Conservation (phyloP, 2,888 invertebrate genomes). For the Epistrophe grossulariae region DNA sequence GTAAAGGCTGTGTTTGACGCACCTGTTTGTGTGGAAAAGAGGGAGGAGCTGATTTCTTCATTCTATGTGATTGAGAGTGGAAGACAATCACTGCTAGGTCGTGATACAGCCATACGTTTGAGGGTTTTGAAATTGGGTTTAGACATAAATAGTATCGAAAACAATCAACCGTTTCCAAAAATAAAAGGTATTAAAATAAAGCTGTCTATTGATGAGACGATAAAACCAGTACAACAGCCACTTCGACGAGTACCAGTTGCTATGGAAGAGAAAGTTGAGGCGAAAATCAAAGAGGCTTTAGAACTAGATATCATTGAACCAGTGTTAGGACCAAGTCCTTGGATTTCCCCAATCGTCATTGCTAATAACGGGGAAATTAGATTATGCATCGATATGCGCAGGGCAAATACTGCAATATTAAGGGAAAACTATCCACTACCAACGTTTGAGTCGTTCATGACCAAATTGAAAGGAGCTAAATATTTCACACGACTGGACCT, state of each 20-base stretch:
- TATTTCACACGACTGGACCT: slow-evolving; percentile 78
- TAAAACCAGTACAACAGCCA: slow-evolving; percentile 78
- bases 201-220: neutral
- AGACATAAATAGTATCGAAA: neutral
- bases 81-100: neutral
- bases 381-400: slow-evolving; percentile 80
- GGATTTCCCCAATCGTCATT: slow-evolving; percentile 79
- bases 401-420: slow-evolving; percentile 79
- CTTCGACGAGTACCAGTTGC: slow-evolving; percentile 79
- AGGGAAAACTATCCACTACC: slow-evolving; percentile 65
- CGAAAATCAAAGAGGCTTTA: too few relatives aligned
- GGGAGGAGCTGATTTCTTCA: neutral
- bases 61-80: too few relatives aligned
- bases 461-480: slow-evolving; percentile 70
- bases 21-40: neutral
- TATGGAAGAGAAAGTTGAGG: slow-evolving; percentile 61
- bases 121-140: slow-evolving; percentile 11
- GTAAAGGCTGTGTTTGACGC: slow-evolving; percentile 5
- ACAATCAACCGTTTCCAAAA: neutral
- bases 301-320: slow-evolving; percentile 22
- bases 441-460: slow-evolving; percentile 69
- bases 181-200: slow-evolving; percentile 8
- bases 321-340: slow-evolving; percentile 64
- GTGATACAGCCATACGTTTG: neutral
- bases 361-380: slow-evolving; percentile 76